These are phyloP conservation scores for Lepidothrix coronata DNA, from an alignment of 2,113 vertebrate genomes.

Conservation along the genomic window DNA sequence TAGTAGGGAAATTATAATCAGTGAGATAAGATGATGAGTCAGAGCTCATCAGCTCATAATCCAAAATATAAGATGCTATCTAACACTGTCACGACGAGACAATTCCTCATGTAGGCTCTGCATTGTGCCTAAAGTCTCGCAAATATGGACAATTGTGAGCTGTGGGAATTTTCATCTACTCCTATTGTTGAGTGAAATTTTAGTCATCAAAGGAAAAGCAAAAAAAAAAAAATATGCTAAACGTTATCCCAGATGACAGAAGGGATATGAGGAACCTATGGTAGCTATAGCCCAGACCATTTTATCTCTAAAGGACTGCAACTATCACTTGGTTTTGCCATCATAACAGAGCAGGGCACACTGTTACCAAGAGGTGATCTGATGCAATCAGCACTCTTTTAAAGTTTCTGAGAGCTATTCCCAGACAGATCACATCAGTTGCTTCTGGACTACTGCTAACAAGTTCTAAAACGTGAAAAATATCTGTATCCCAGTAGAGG, in stretches of 20 bases:
- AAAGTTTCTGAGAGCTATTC: background rate
- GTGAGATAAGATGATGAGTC: background rate
- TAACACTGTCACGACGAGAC: background rate
- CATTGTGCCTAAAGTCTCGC: background rate
- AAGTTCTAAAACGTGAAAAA: background rate
- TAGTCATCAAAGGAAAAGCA: background rate
- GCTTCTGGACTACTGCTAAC: background rate
- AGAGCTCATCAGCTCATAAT: conserved; percentile 17
- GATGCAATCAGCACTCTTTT: background rate
- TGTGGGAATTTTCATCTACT: background rate
- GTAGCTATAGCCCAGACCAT: background rate
- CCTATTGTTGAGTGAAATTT: background rate
- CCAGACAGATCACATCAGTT: background rate
- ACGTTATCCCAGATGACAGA: background rate
- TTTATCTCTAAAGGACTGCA: background rate
- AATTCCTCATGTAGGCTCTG: background rate
- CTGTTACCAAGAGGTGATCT: background rate
- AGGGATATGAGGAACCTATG: background rate
- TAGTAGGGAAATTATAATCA: background rate
- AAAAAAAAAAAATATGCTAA: background rate
- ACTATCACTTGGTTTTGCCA: background rate
- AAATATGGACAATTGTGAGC: background rate
- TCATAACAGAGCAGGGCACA: background rate
- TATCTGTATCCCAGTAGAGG: background rate
- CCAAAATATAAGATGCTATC: background rate